Conservation (phyloP, 2,888 invertebrate species). For the Trissolcus brochymenae region DNA sequence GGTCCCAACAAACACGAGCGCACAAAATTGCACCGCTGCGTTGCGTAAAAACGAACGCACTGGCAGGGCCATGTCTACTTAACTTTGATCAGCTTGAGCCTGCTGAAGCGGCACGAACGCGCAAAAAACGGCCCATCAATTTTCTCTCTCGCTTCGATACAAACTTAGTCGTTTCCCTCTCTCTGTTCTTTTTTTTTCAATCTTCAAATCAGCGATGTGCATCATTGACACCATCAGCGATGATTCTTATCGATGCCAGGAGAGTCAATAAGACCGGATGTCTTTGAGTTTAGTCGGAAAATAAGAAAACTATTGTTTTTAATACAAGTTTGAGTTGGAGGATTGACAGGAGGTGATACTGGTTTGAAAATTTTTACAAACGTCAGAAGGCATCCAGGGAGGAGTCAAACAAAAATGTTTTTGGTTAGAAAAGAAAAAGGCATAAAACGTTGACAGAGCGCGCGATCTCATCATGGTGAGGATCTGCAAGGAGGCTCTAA, state of each 20-base stretch:
- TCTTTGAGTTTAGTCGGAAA: no score
- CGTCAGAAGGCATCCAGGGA: neutral
- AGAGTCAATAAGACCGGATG: conserved; percentile 1
- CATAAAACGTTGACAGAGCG: conserved; percentile 19
- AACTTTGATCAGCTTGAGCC: conserved; percentile 75
- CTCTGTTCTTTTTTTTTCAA: conserved; percentile 36
- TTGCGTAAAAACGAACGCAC: conserved; percentile 49
- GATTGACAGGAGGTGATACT: no score
- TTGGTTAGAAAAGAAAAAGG: neutral
- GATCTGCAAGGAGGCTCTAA: conserved; percentile 54
- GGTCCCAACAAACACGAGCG: no score
- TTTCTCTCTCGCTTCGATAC: conserved; percentile 43
- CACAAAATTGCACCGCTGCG: conserved; percentile 68
- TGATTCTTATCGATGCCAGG: conserved; percentile 38
- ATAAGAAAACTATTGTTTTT: no score
- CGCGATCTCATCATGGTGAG: conserved; percentile 34
- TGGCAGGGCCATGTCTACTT: conserved; percentile 70
- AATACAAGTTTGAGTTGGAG: no score
- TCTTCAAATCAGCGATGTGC: conserved; percentile 56
- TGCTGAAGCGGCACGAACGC: conserved; percentile 71
- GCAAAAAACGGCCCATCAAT: conserved; percentile 55
- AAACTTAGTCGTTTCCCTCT: conserved; percentile 38
- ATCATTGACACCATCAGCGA: conserved; percentile 54
- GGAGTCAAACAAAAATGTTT: neutral
- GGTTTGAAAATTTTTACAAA: no score